phyloP scores from a whole-genome alignment of 2,888 invertebrate species.

The Drosophila pseudotalamancana region DNA sequence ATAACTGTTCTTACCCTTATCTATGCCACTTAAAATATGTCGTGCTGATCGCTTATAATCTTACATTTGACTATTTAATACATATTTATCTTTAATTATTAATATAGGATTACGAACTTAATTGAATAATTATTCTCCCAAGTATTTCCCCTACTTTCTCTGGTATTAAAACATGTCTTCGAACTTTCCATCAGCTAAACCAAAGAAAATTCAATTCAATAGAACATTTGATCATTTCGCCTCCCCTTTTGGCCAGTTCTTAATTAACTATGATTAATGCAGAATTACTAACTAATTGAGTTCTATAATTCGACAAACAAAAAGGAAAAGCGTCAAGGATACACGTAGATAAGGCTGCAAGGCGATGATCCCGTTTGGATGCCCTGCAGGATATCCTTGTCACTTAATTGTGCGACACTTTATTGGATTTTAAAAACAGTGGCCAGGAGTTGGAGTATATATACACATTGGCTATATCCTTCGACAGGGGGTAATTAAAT shows the following conservation, averaged over 20 bases:
- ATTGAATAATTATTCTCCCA: too few relatives aligned
- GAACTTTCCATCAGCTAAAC: neutral
- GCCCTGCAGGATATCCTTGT: slow-evolving; percentile 71
- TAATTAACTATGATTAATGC: slow-evolving; percentile 58
- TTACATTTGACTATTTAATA: too few relatives aligned
- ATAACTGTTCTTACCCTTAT: too few relatives aligned
- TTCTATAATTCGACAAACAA: slow-evolving; percentile 46
- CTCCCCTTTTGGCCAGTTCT: slow-evolving; percentile 12
- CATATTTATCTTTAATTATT: too few relatives aligned
- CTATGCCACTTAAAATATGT: too few relatives aligned
- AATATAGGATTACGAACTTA: too few relatives aligned
- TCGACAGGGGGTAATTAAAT: slow-evolving; percentile 70
- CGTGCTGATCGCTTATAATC: too few relatives aligned
- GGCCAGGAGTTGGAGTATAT: neutral
- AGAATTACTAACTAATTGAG: slow-evolving; percentile 60
- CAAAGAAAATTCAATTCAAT: slow-evolving; percentile 4
- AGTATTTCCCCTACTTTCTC: neutral
- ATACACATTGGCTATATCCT: slow-evolving; percentile 10
- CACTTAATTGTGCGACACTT: slow-evolving; percentile 79
- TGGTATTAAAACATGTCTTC: neutral
- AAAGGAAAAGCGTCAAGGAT: slow-evolving; percentile 26
- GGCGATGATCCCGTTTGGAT: slow-evolving; percentile 22
- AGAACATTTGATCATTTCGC: neutral
- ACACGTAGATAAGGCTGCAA: neutral
- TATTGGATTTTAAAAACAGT: slow-evolving; percentile 80